phyloP scores from a whole-genome alignment of 2,113 vertebrate genomes.

The Gymnarchus niloticus region DNA sequence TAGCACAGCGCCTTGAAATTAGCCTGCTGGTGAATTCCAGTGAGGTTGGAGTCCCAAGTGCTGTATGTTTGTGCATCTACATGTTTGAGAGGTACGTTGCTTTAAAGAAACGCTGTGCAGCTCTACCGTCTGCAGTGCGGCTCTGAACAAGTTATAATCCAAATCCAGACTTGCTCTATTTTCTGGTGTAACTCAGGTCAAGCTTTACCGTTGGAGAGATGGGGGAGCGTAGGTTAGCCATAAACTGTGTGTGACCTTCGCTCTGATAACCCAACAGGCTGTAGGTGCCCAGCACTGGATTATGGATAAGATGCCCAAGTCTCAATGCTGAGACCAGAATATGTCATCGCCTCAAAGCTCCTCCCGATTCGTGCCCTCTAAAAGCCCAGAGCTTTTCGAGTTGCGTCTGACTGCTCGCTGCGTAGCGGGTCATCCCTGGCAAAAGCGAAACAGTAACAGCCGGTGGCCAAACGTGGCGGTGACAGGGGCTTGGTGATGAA shows the following conservation, averaged over 20 bases:
- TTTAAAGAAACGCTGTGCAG: background rate
- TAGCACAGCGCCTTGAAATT: background rate
- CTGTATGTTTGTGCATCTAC: background rate
- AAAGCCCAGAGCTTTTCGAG: background rate
- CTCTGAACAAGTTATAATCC: background rate
- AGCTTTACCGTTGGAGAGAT: background rate
- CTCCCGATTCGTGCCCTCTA: background rate
- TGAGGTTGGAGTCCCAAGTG: background rate
- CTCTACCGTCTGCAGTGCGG: background rate
- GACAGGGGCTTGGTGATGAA: background rate
- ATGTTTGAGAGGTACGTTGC: background rate
- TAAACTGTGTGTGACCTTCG: background rate
- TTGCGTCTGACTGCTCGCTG: background rate
- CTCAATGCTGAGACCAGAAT: background rate
- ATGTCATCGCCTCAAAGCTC: background rate
- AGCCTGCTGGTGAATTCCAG: background rate
- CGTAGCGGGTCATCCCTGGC: background rate
- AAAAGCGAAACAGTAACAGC: background rate
- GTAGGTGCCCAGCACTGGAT: background rate
- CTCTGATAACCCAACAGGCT: background rate
- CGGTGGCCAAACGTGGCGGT: background rate
- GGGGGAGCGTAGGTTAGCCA: background rate
- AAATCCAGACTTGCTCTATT: background rate
- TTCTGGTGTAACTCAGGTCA: background rate
- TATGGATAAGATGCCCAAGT: constrained; percentile 11